A percentile compares a stretch with the other conserved stretches of the same genome.
phyloP scores from a whole-genome alignment of 2,888 invertebrate species.

The Abrostola tripartita region DNA sequence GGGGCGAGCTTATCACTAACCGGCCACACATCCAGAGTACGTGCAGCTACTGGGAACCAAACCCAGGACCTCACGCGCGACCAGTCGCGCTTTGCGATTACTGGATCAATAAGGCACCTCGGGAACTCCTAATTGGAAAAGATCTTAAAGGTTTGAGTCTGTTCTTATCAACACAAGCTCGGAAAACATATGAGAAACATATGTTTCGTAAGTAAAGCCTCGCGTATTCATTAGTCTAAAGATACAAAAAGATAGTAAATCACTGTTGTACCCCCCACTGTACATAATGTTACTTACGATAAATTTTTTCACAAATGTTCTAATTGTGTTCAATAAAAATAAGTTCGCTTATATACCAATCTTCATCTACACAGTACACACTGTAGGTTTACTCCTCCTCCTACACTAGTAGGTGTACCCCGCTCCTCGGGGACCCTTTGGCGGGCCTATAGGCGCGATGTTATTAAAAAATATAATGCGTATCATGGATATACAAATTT shows the following conservation, averaged over 20 bases:
- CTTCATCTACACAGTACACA: no score
- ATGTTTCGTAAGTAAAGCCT: constrained; percentile 45
- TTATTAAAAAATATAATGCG: constrained; percentile 7
- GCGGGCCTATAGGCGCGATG: no score
- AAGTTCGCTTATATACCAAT: not conserved
- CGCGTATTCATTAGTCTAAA: constrained; percentile 29
- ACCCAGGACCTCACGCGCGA: no score
- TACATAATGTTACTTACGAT: not conserved
- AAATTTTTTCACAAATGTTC: no score
- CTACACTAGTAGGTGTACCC: no score
- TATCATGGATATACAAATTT: constrained; percentile 57
- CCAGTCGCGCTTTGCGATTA: no score
- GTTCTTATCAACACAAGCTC: constrained; percentile 37
- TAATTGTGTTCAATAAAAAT: constrained; percentile 32
- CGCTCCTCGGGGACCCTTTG: no score
- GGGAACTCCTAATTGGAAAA: constrained; percentile 44
- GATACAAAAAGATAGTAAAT: constrained; percentile 41
- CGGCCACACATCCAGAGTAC: no score
- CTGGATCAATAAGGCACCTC: constrained; percentile 23
- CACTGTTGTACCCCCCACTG: constrained; percentile 3
- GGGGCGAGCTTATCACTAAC: no score
- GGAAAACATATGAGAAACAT: constrained; percentile 42
- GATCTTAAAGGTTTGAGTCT: constrained; percentile 36
- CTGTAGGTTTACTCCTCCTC: no score
- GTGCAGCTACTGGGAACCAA: no score